Evolutionary conservation across 2,888 invertebrate species (phyloP).

Genomic region (Nasonia oneida): DNA sequence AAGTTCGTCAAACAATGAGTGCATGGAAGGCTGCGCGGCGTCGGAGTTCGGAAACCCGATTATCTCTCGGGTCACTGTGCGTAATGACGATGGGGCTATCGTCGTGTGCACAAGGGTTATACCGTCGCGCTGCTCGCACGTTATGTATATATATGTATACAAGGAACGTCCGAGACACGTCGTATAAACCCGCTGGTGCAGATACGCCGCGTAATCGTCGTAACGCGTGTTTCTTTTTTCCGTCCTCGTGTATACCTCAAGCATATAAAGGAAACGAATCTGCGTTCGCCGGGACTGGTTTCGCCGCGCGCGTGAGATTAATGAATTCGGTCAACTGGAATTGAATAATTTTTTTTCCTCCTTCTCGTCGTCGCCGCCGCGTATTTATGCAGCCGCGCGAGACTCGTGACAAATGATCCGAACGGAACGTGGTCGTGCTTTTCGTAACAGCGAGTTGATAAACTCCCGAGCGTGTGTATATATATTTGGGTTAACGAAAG

Average conservation of each 20-base stretch:
- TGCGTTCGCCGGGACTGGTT: neutral
- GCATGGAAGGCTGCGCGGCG: neutral
- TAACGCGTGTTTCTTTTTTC: neutral
- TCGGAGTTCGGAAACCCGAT: slow-evolving; percentile 32
- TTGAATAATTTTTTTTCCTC: neutral
- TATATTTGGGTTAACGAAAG: slow-evolving; percentile 1
- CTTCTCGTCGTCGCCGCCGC: neutral
- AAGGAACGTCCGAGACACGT: neutral
- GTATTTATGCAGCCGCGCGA: neutral
- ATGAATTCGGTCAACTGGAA: slow-evolving; percentile 3
- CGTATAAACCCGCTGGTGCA: neutral
- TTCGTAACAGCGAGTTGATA: neutral
- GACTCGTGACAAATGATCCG: neutral
- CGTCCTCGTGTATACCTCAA: neutral
- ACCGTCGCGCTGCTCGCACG: neutral
- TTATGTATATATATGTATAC: neutral
- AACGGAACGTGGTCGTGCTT: neutral
- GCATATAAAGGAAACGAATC: neutral
- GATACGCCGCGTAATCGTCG: neutral
- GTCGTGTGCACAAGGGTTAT: neutral
- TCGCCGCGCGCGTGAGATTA: neutral
- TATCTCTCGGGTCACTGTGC: neutral
- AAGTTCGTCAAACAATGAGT: slow-evolving; percentile 40
- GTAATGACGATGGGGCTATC: neutral
- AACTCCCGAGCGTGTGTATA: neutral